Base-by-base conservation (phyloP, 64 coral and sea anemone species). In the Orbicella faveolata region DNA sequence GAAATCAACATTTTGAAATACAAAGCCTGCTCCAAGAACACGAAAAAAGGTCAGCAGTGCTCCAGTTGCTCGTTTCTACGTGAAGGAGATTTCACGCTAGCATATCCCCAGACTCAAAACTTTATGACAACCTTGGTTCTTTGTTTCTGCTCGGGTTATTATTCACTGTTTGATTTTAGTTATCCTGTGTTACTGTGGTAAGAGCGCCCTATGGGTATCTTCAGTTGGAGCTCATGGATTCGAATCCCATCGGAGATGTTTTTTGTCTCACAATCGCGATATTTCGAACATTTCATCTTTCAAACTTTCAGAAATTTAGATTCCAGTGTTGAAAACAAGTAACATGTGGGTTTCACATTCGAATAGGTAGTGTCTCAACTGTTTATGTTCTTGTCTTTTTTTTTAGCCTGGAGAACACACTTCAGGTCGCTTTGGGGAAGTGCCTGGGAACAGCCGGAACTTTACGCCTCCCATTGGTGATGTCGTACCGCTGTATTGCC, bases 401-500 rank as follows among this genome's bases (percentile, higher is more conserved):
- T 75, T 21, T 12, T 75, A 96, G 94, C 53, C 63, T 96, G 39
- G 52, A 26, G 35, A 84, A 30, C 34, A 87, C 75, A 53, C 62
- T 93, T 1, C 87, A 96, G 17, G 73, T 55, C 25, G 94, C 94
- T 35, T 73, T 96, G 20, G 41, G 87, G 34, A 79, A 84, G 80
- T 96, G 94, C 63, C 59, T 93, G 51, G 94, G 90, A 57, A 76
- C 78, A 69, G 84, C 90, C 19, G 90, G 84, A 8, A 75, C 80
- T 11, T 81, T 96, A 16, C 63, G 88, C 8, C 79, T 54, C 33
- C 94, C 94, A 34, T 30, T 88, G 16, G 35, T 96, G 7, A 51
- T 96, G 35, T 75, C 90, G 12, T 89, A 93, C 74, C 75, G 90
- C 61, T 96, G 94, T 75, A 73, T 93, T 61, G 90, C 90, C 20